These are phyloP conservation scores for Poeciliopsis turneri DNA, from an alignment of 2,797 vertebrate genomes.

Conservation along the genomic window DNA sequence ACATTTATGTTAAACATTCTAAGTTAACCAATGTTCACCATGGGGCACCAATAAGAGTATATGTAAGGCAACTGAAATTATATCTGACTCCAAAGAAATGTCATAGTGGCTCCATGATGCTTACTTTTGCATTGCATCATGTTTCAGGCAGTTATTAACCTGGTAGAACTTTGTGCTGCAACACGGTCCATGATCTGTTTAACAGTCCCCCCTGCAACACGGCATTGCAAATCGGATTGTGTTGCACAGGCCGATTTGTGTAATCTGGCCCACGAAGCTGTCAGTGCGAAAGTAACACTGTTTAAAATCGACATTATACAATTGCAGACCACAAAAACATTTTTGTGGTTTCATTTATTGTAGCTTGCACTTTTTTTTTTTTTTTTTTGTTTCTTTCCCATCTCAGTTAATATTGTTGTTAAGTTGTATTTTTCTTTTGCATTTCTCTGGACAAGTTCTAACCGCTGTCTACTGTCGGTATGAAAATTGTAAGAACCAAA, in stretches of 20 bases:
- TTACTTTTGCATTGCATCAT: neutral
- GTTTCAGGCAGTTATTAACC: neutral
- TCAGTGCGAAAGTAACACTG: conserved; percentile 24
- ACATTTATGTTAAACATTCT: neutral
- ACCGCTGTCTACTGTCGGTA: neutral
- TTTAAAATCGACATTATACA: conserved; percentile 14
- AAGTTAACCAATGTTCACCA: neutral
- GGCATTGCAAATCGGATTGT: neutral
- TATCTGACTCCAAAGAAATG: neutral
- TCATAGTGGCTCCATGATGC: neutral
- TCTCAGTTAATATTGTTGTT: neutral
- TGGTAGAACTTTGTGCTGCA: neutral
- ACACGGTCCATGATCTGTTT: neutral
- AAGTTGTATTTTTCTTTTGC: neutral
- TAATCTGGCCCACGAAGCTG: conserved; percentile 3
- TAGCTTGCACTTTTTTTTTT: neutral
- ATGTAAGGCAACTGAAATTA: neutral
- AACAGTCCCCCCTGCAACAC: neutral
- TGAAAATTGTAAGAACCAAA: neutral
- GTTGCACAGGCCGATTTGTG: neutral
- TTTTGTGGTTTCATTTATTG: neutral
- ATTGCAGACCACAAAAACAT: neutral
- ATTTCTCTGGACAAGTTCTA: neutral
- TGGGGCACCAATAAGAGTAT: neutral
- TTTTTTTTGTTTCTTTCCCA: neutral